These are phyloP conservation scores for Entomobrya multifasciata DNA, from an alignment of 2,888 invertebrate genomes.

Conservation along the genomic window DNA sequence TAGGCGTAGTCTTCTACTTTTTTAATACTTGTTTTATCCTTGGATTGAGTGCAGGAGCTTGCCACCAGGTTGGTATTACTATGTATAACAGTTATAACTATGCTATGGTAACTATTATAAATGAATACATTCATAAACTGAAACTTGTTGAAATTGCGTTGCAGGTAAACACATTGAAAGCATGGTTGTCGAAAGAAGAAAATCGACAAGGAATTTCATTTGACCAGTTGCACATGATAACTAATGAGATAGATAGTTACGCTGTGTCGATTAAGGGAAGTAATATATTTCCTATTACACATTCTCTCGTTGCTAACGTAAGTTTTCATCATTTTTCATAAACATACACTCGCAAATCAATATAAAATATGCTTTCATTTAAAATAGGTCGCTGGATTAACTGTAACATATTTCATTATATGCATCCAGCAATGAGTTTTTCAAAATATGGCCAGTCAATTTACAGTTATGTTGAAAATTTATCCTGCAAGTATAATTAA, in stretches of 20 bases:
- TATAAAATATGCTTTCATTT: too few relatives aligned
- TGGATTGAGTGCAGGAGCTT: not conserved
- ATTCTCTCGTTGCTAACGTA: constrained; percentile 29
- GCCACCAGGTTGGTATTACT: not conserved
- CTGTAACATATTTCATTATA: too few relatives aligned
- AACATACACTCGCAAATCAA: too few relatives aligned
- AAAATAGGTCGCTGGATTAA: too few relatives aligned
- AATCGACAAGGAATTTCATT: not conserved
- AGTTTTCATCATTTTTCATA: too few relatives aligned
- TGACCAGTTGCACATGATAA: not conserved
- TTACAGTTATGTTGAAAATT: too few relatives aligned
- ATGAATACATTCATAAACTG: not conserved
- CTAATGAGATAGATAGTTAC: constrained; percentile 13
- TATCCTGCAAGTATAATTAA: too few relatives aligned
- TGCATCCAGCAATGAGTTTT: too few relatives aligned
- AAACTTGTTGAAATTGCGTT: not conserved
- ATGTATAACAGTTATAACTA: not conserved
- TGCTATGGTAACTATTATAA: not conserved
- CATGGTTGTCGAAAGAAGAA: constrained; percentile 9
- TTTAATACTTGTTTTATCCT: not conserved
- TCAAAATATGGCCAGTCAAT: too few relatives aligned
- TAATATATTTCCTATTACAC: constrained; percentile 29
- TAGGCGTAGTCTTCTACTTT: constrained; percentile 9
- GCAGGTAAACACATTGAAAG: constrained; percentile 3
- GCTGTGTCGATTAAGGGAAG: not conserved